Evolutionary conservation across 2,888 invertebrate species (phyloP).

Genomic region (Sipunculus nudus): DNA sequence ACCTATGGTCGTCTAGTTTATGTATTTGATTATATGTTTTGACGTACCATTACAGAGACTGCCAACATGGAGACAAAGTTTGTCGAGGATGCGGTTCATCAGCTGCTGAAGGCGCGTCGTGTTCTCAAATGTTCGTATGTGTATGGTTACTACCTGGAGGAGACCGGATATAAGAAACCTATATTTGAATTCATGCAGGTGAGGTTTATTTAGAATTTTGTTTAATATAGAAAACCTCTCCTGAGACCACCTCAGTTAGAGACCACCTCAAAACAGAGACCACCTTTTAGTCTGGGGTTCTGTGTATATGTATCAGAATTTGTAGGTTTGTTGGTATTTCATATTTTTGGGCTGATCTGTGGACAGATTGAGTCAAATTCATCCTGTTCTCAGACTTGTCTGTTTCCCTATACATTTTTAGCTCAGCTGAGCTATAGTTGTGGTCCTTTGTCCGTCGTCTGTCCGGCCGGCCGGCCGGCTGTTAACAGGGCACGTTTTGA

Average conservation of each 20-base stretch:
- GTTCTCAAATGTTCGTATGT: conserved; percentile 76
- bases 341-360: not conserved
- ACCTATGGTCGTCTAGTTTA: too few species aligned
- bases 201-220: conserved; percentile 21
- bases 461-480: too few species aligned
- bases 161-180: conserved; percentile 73
- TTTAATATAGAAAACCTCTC: too few species aligned
- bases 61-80: conserved; percentile 68
- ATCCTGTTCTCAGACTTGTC: too few species aligned
- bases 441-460: too few species aligned
- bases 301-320: not conserved
- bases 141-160: conserved; percentile 76
- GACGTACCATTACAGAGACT: conserved; percentile 44
- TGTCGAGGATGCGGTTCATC: conserved; percentile 74
- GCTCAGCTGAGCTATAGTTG: too few species aligned
- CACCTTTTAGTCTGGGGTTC: too few species aligned
- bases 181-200: conserved; percentile 79
- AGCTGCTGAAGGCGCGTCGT: conserved; percentile 73
- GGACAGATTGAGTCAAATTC: too few species aligned
- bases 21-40: not conserved
- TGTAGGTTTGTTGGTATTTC: not conserved
- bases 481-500: too few species aligned
- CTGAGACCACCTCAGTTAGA: not conserved
- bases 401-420: too few species aligned
- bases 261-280: not conserved